Percentiles rank a stretch among this genome's conserved stretches.
Conservation (phyloP, 1,140 invertebrate species). For the Venturia canescens region DNA sequence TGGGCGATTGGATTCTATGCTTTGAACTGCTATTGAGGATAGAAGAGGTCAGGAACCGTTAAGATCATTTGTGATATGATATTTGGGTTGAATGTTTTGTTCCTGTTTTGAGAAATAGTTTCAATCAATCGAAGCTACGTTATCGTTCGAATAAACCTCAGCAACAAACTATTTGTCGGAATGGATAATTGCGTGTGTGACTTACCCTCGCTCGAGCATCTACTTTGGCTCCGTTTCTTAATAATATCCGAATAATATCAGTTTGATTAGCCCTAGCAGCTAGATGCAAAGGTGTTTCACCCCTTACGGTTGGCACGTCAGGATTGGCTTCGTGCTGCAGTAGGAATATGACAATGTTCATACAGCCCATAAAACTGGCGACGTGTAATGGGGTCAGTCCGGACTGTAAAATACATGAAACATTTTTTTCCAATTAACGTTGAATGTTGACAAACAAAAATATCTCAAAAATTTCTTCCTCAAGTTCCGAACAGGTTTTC, state of each 20-base stretch:
- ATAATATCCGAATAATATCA: conserved; percentile 96
- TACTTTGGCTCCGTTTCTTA: conserved; percentile 96
- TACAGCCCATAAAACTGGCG: conserved; percentile 99
- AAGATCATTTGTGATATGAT: too few species aligned
- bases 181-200: neutral
- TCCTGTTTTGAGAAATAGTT: too few species aligned
- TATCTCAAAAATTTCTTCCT: too few species aligned
- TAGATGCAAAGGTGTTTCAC: conserved; percentile 97
- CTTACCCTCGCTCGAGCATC: conserved; percentile 92
- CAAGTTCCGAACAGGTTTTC: too few species aligned
- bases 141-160: too few species aligned
- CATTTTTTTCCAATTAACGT: neutral
- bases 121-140: too few species aligned
- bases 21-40: too few species aligned
- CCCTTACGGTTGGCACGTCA: conserved; percentile 96
- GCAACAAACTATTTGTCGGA: too few species aligned
- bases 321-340: conserved; percentile 96
- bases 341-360: conserved; percentile 98
- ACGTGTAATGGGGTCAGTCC: conserved; percentile 98
- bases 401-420: conserved; percentile 78
- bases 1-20: too few species aligned
- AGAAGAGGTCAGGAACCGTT: too few species aligned
- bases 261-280: conserved; percentile 97
- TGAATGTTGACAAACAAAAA: too few species aligned
- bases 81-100: too few species aligned